Evolutionary conservation across 1,140 invertebrate species (phyloP).

Genomic region (Orchesella cincta): DNA sequence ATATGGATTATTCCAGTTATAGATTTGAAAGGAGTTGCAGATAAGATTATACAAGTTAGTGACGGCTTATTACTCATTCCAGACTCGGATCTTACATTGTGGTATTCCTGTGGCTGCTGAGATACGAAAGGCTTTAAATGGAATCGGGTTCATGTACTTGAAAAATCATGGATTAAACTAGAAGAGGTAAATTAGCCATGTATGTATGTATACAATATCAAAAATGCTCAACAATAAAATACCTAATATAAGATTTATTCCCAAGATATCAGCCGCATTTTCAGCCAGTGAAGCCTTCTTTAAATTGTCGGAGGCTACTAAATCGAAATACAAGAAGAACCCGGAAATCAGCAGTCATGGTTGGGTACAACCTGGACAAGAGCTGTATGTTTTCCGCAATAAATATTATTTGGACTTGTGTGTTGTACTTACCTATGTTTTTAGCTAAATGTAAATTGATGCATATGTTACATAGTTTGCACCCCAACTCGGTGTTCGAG

Average conservation of each 20-base stretch:
- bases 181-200: not conserved
- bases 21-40: not conserved
- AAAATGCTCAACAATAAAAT: not conserved
- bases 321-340: constrained; percentile 9
- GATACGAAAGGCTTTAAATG: constrained; percentile 27
- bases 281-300: constrained; percentile 22
- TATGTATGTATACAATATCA: not conserved
- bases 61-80: not conserved
- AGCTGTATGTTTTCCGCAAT: not conserved
- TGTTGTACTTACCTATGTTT: not conserved
- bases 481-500: constrained; percentile 23
- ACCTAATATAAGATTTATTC: not conserved
- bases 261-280: constrained; percentile 7
- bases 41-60: not conserved
- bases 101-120: constrained; percentile 6
- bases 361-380: constrained; percentile 25
- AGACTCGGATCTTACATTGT: not conserved
- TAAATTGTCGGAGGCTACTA: not conserved
- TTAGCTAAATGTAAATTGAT: not conserved
- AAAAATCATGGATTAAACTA: constrained; percentile 33
- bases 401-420: not conserved
- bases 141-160: constrained; percentile 39
- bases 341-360: not conserved
- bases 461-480: not conserved
- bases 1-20: constrained; percentile 23